Conservation (phyloP, 2,888 invertebrate genomes). For the Desoria tigrina region DNA sequence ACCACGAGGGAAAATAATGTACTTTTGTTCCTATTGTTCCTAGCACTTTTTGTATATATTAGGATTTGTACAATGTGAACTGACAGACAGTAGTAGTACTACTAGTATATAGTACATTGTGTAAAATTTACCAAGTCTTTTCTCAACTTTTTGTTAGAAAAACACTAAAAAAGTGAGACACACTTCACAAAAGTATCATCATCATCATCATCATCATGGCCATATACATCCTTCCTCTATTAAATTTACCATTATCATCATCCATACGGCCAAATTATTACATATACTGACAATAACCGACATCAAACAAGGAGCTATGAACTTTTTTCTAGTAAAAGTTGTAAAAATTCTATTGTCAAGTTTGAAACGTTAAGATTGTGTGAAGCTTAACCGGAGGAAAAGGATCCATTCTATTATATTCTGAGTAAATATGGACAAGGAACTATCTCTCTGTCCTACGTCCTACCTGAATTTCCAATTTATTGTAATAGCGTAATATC, state of each 20-base stretch:
- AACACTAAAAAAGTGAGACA: conserved; percentile 9
- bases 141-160: conserved; percentile 18
- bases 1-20: not conserved
- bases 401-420: not conserved
- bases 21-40: not conserved
- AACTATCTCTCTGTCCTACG: not conserved
- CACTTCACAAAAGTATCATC: conserved; percentile 4
- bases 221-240: too few species aligned
- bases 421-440: not conserved
- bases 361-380: not conserved
- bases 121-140: not conserved
- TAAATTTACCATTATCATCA: too few species aligned
- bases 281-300: too few species aligned
- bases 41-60: too few species aligned
- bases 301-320: not conserved
- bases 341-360: not conserved
- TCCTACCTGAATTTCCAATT: not conserved
- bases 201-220: not conserved
- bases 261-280: too few species aligned
- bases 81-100: not conserved
- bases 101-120: not conserved
- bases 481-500: not conserved
- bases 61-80: not conserved
- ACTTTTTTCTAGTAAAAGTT: not conserved
- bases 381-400: too few species aligned